A percentile compares a stretch with the other conserved stretches of the same genome.
These are phyloP conservation scores for Battus philenor DNA, from an alignment of 1,140 invertebrate species.

Conservation along the genomic window DNA sequence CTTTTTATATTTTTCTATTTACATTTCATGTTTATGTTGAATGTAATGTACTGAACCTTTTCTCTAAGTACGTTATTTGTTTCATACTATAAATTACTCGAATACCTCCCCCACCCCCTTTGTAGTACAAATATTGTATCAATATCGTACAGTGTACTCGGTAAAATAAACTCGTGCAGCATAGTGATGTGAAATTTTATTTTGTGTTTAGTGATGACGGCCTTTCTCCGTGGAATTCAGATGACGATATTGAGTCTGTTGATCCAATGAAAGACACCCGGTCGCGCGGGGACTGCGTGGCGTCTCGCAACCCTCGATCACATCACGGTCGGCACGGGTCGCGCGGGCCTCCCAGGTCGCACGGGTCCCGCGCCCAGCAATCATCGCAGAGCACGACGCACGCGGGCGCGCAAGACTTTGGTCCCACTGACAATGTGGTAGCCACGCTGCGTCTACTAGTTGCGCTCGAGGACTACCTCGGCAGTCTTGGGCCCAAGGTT, in stretches of 20 bases:
- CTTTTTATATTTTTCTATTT: too few relatives aligned
- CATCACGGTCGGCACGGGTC: not conserved
- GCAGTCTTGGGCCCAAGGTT: conserved; percentile 86
- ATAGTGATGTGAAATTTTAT: too few relatives aligned
- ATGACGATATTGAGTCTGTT: conserved; percentile 38
- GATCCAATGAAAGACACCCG: conserved; percentile 36
- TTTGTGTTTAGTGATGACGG: conserved; percentile 31
- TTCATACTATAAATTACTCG: too few relatives aligned
- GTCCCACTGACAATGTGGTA: conserved; percentile 77
- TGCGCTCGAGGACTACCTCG: conserved; percentile 87
- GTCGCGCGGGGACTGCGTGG: conserved; percentile 29
- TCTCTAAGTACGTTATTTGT: too few relatives aligned
- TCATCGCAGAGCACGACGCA: conserved; percentile 2
- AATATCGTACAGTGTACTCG: too few relatives aligned
- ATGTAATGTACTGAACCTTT: too few relatives aligned
- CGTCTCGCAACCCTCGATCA: conserved; percentile 22
- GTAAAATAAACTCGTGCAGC: too few relatives aligned
- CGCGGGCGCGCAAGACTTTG: conserved; percentile 30
- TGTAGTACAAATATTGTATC: too few relatives aligned
- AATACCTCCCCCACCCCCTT: too few relatives aligned
- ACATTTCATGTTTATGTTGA: too few relatives aligned
- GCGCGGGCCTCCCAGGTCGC: not conserved
- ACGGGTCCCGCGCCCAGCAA: not conserved
- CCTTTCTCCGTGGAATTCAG: conserved; percentile 56
- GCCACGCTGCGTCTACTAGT: conserved; percentile 84